These are phyloP conservation scores for Cydia amplana DNA, from an alignment of 1,140 invertebrate species.

Conservation along the genomic window DNA sequence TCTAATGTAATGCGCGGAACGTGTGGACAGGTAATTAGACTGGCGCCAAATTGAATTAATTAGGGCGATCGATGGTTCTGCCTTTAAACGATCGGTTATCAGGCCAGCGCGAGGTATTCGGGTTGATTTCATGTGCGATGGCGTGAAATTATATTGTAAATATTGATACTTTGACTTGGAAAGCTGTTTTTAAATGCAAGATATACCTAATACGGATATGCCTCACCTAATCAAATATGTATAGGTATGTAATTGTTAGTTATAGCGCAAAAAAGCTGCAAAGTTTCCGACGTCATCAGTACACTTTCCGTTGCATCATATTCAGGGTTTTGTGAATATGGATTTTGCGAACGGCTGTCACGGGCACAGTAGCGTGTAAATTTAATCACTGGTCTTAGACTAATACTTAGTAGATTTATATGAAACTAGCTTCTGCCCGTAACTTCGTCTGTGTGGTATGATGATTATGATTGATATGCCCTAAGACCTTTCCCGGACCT, in stretches of 20 bases:
- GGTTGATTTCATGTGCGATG: background rate
- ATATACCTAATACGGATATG: background rate
- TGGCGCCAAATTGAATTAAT: conserved; percentile 8
- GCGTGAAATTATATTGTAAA: background rate
- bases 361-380: no score
- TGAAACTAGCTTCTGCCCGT: no score
- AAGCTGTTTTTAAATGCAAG: no score
- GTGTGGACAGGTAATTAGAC: background rate
- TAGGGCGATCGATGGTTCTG: conserved; percentile 5
- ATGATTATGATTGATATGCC: no score
- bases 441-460: no score
- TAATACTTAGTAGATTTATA: no score
- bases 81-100: background rate
- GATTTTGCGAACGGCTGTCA: no score
- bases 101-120: background rate
- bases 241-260: no score
- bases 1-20: background rate
- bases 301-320: background rate
- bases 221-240: background rate
- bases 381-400: no score
- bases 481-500: no score
- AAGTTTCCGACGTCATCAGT: background rate
- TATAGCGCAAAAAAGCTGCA: background rate
- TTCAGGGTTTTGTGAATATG: background rate
- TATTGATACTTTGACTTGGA: no score